Evolutionary conservation across 2,113 vertebrate species (phyloP).

Genomic region (Ammodytes marinus): DNA sequence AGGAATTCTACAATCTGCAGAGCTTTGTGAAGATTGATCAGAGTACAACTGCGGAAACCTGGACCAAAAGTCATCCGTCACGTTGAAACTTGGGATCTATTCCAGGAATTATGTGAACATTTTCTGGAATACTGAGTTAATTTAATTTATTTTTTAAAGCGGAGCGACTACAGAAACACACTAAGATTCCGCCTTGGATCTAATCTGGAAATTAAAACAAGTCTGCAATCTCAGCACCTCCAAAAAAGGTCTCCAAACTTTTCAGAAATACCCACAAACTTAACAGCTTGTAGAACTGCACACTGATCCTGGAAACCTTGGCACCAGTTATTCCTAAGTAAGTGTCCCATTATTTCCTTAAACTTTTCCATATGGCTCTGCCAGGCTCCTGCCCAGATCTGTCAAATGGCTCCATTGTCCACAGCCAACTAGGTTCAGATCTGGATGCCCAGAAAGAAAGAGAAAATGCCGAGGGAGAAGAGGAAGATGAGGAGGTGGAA

Average conservation of each 20-base stretch:
- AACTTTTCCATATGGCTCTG: constrained; percentile 70
- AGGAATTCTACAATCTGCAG: background rate
- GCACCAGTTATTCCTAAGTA: background rate
- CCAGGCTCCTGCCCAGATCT: constrained; percentile 58
- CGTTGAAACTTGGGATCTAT: background rate
- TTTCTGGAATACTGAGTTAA: background rate
- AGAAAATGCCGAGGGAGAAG: constrained; percentile 49
- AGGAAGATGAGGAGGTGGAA: constrained; percentile 78
- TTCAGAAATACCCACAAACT: background rate
- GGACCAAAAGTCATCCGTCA: background rate
- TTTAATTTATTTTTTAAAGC: background rate
- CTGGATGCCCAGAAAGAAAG: constrained; percentile 39
- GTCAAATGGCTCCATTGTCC: constrained; percentile 54
- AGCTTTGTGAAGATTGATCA: background rate
- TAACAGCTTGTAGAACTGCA: background rate
- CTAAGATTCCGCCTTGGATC: background rate
- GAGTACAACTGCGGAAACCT: background rate
- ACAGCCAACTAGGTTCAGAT: constrained; percentile 49
- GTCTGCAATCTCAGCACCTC: background rate
- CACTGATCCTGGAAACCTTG: background rate
- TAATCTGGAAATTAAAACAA: background rate
- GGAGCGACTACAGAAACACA: background rate
- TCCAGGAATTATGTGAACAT: background rate
- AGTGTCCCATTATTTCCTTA: constrained; percentile 1
- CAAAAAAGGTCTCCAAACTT: accelerated